phyloP scores from a whole-genome alignment of 2,113 vertebrate species.

The Lamprotornis superbus region DNA sequence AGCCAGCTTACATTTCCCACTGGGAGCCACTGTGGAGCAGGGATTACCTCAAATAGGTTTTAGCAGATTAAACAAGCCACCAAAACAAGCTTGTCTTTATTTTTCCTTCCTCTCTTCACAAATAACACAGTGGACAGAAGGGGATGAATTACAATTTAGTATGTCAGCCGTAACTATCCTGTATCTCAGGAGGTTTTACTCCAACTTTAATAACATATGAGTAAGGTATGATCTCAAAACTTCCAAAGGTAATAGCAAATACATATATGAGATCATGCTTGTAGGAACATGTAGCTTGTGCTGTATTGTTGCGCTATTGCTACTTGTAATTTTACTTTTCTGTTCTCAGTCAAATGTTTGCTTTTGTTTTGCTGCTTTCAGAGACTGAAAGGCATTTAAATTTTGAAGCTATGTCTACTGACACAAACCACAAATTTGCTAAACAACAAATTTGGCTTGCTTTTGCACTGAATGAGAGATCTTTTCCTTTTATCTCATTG shows the following conservation, averaged over 20 bases:
- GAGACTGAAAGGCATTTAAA: neutral
- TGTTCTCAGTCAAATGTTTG: neutral
- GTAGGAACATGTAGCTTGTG: neutral
- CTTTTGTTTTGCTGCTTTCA: neutral
- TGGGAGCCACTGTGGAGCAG: conserved; percentile 22
- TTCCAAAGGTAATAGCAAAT: neutral
- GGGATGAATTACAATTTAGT: neutral
- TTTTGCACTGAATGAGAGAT: neutral
- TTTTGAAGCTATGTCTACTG: neutral
- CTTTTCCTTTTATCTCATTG: neutral
- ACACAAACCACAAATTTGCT: neutral
- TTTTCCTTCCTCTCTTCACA: neutral
- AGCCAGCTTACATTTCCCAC: conserved; percentile 32
- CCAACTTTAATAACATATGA: neutral
- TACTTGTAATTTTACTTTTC: neutral
- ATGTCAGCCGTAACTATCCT: neutral
- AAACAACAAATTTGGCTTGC: neutral
- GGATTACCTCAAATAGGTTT: conserved; percentile 34
- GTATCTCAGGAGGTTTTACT: neutral
- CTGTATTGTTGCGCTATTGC: neutral
- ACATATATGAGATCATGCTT: neutral
- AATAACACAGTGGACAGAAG: neutral
- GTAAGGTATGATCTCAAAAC: neutral
- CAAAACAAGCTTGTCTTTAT: neutral
- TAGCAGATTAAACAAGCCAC: conserved; percentile 8